These are phyloP conservation scores for Arctopsyche grandis DNA, from an alignment of 1,140 invertebrate genomes.

Conservation along the genomic window DNA sequence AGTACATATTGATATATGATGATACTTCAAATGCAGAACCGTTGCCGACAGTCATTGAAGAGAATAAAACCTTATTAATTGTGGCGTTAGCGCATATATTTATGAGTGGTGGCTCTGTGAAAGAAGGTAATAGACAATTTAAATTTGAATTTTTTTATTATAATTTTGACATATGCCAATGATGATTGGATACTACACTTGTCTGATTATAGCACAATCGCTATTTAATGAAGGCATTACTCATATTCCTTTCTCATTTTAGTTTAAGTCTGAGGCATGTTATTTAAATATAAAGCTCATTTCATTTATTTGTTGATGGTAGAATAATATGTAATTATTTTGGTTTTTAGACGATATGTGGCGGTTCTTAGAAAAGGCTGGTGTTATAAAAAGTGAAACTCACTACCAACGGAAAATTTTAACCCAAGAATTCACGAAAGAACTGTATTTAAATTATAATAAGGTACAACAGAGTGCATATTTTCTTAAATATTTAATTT, in stretches of 20 bases:
- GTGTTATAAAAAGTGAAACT: slow-evolving; percentile 39
- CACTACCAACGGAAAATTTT: slow-evolving; percentile 39
- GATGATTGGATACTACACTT: slow-evolving; percentile 51
- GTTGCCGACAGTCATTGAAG: slow-evolving; percentile 15
- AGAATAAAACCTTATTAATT: slow-evolving; percentile 37
- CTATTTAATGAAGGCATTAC: slow-evolving; percentile 27
- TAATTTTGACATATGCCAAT: slow-evolving; percentile 21
- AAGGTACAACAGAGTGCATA: slow-evolving; percentile 34
- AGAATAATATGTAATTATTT: too few relatives aligned
- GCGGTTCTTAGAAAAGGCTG: slow-evolving; percentile 48
- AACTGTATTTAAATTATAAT: slow-evolving; percentile 47
- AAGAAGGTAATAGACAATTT: slow-evolving; percentile 46
- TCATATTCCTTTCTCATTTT: slow-evolving; percentile 41
- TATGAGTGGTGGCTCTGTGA: slow-evolving; percentile 48
- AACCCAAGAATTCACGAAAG: slow-evolving; percentile 48
- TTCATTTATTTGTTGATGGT: slow-evolving; percentile 11
- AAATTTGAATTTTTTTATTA: slow-evolving; percentile 2
- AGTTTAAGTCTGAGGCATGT: slow-evolving; percentile 53
- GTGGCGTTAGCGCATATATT: slow-evolving; percentile 46
- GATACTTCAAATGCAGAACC: slow-evolving; percentile 16
- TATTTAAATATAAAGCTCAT: background rate
- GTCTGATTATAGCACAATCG: slow-evolving; percentile 28
- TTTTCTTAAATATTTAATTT: too few relatives aligned
- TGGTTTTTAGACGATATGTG: slow-evolving; percentile 46
- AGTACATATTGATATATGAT: slow-evolving; percentile 45